These are phyloP conservation scores for Anadara kagoshimensis DNA, from an alignment of 1,140 invertebrate species.

Conservation along the genomic window DNA sequence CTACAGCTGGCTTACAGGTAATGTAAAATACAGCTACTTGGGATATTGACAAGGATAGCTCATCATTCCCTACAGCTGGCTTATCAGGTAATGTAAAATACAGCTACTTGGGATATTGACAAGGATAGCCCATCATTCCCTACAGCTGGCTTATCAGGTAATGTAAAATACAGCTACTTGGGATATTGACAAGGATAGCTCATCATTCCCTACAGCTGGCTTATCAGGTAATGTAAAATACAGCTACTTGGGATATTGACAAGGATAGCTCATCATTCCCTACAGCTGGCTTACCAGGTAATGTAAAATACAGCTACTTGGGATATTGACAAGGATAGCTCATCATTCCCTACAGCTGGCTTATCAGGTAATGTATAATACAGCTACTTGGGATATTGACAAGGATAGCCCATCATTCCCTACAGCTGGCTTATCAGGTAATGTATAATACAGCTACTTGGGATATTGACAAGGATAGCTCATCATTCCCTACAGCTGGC, in stretches of 20 bases:
- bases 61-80: slow-evolving; percentile 71
- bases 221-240: slow-evolving; percentile 66
- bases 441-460: slow-evolving; percentile 68
- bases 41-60: slow-evolving; percentile 71
- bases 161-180: slow-evolving; percentile 68
- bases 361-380: slow-evolving; percentile 66
- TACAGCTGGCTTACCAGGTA: slow-evolving; percentile 66
- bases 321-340: slow-evolving; percentile 71
- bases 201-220: slow-evolving; percentile 71
- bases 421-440: slow-evolving; percentile 66
- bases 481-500: slow-evolving; percentile 71
- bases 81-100: slow-evolving; percentile 66
- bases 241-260: slow-evolving; percentile 72
- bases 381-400: slow-evolving; percentile 72
- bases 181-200: slow-evolving; percentile 71
- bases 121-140: slow-evolving; percentile 72
- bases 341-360: slow-evolving; percentile 71
- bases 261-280: slow-evolving; percentile 72
- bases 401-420: slow-evolving; percentile 72
- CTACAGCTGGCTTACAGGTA: slow-evolving; percentile 65
- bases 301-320: slow-evolving; percentile 68
- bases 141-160: slow-evolving; percentile 66
- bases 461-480: slow-evolving; percentile 71
- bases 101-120: slow-evolving; percentile 72
- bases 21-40: slow-evolving; percentile 68